Percentiles rank a stretch among this genome's conserved stretches.
Evolutionary conservation across 2,888 invertebrate species (phyloP).

Genomic region (Diarsia rubi): DNA sequence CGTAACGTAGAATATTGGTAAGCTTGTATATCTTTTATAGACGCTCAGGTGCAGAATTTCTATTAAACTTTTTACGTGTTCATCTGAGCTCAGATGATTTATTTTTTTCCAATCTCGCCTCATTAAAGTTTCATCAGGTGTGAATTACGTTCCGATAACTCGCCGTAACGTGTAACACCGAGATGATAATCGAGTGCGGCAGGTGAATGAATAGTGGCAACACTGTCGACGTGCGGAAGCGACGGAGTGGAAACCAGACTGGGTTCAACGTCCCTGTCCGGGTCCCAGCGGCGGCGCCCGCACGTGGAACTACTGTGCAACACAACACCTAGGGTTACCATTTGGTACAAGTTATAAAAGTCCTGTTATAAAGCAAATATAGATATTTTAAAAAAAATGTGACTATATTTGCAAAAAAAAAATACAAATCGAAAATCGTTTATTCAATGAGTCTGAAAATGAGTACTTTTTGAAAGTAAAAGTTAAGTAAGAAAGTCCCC

Average conservation of each 20-base stretch:
- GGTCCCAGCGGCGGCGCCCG: slow-evolving; percentile 56
- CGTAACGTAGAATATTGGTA: slow-evolving; percentile 8
- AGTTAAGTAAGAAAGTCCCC: not conserved
- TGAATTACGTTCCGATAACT: slow-evolving; percentile 37
- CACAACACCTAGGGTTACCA: slow-evolving; percentile 3
- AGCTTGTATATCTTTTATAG: not conserved
- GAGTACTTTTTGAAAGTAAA: not conserved
- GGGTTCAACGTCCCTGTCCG: slow-evolving; percentile 78
- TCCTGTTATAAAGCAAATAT: not conserved
- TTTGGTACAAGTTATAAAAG: not conserved
- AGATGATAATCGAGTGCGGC: slow-evolving; percentile 56
- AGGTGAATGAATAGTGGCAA: slow-evolving; percentile 64
- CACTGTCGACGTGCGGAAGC: slow-evolving; percentile 71
- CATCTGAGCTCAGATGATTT: slow-evolving; percentile 9
- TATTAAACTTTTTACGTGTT: slow-evolving; percentile 13
- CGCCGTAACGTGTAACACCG: slow-evolving; percentile 24
- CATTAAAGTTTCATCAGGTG: slow-evolving; percentile 39
- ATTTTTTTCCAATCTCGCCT: slow-evolving; percentile 19
- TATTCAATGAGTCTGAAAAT: not conserved
- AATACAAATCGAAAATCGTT: not conserved
- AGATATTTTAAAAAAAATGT: not conserved
- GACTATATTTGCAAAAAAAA: not conserved
- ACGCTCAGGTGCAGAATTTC: slow-evolving; percentile 13
- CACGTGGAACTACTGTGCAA: slow-evolving; percentile 40
- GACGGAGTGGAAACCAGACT: slow-evolving; percentile 78